These are phyloP conservation scores for Bombylius discolor DNA, from an alignment of 2,888 invertebrate species.

Conservation along the genomic window DNA sequence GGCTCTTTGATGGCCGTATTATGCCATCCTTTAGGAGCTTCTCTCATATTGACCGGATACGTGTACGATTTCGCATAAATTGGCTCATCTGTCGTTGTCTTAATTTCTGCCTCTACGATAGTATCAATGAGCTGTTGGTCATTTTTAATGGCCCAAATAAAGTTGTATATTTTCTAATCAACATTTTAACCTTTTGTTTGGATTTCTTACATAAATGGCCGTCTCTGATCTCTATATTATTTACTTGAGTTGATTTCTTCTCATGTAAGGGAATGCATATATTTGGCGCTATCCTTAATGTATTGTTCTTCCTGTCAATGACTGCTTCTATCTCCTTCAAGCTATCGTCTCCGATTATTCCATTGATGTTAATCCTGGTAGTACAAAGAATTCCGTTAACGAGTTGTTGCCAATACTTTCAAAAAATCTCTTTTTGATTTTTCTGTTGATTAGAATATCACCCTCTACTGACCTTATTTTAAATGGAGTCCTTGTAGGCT, in stretches of 20 bases:
- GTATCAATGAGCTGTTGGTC: conserved; percentile 4
- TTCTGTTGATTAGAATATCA: conserved; percentile 1
- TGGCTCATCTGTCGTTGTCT: conserved; percentile 17
- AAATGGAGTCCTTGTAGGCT: background rate
- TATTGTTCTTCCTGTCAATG: conserved; percentile 2
- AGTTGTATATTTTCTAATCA: background rate
- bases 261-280: conserved; percentile 8
- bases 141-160: conserved; percentile 5
- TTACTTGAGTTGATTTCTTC: conserved; percentile 2
- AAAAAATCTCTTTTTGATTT: conserved; percentile 6
- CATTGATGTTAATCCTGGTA: conserved; percentile 7
- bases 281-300: conserved; percentile 1
- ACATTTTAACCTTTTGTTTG: background rate
- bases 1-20: conserved; percentile 20
- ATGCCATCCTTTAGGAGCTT: conserved; percentile 22
- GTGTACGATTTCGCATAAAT: conserved; percentile 21
- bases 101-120: conserved; percentile 22
- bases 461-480: conserved; percentile 3
- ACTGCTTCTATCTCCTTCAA: conserved; percentile 7
- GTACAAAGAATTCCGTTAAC: conserved; percentile 6
- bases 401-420: conserved; percentile 4
- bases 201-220: background rate
- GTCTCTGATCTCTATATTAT: conserved; percentile 1
- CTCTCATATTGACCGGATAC: conserved; percentile 21
- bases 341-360: conserved; percentile 8